Percentiles rank a stretch among this genome's conserved stretches.
Evolutionary conservation across 2,113 vertebrate genomes (phyloP).

Genomic region (Typhlomys cinereus): DNA sequence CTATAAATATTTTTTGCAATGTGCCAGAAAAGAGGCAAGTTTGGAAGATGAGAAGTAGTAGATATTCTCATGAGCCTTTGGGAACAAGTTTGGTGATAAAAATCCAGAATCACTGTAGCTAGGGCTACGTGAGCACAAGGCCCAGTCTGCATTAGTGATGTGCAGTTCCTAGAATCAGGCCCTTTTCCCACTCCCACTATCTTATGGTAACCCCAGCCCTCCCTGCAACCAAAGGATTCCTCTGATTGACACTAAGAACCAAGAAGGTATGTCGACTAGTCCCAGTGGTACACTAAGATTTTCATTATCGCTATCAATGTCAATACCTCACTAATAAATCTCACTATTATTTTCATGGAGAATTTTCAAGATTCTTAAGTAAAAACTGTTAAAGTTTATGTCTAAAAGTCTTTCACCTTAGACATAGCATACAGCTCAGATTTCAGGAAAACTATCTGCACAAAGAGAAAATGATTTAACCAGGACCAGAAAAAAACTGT

Average conservation of each 20-base stretch:
- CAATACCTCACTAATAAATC: constrained; percentile 39
- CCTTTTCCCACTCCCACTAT: neutral
- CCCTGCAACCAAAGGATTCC: neutral
- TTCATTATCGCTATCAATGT: neutral
- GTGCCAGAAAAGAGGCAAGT: neutral
- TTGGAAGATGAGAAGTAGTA: neutral
- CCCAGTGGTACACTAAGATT: neutral
- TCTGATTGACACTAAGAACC: neutral
- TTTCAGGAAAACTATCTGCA: constrained; percentile 9
- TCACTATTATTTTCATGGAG: neutral
- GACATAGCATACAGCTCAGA: constrained; percentile 11
- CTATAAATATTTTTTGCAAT: neutral
- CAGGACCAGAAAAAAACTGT: constrained; percentile 30
- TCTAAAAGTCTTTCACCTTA: neutral
- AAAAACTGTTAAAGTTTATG: neutral
- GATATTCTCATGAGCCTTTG: neutral
- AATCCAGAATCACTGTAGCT: neutral
- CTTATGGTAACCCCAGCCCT: neutral
- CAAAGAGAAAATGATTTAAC: constrained; percentile 36
- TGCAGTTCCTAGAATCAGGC: neutral
- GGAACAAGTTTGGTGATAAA: neutral
- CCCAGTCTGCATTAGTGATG: neutral
- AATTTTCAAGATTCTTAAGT: constrained; percentile 27
- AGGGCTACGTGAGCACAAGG: neutral
- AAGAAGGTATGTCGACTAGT: neutral